Evolutionary conservation across 1,140 invertebrate genomes (phyloP).

Genomic region (Saxidomus purpurata): DNA sequence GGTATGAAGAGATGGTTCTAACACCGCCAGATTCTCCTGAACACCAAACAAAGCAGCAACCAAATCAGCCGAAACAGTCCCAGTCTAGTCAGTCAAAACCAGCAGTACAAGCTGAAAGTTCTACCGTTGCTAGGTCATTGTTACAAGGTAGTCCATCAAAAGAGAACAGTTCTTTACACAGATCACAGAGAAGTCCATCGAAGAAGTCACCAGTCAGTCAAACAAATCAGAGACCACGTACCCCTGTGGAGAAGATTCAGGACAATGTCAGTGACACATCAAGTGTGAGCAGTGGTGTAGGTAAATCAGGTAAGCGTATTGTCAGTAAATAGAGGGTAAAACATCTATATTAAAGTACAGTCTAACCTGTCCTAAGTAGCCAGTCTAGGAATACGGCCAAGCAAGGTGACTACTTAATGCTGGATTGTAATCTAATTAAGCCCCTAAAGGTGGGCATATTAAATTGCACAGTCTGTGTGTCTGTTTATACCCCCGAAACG

Average conservation of each 20-base stretch:
- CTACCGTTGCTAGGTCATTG: background rate
- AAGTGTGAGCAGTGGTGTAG: background rate
- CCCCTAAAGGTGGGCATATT: too few species aligned
- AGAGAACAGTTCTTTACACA: background rate
- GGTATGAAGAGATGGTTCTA: slow-evolving; percentile 50
- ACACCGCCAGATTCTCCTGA: slow-evolving; percentile 50
- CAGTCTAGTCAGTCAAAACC: background rate
- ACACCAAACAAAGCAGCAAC: background rate
- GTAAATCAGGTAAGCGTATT: background rate
- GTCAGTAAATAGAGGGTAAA: too few species aligned
- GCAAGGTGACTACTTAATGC: too few species aligned
- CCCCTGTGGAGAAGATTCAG: background rate
- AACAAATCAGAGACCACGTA: background rate
- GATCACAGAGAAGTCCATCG: background rate
- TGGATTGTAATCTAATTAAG: too few species aligned
- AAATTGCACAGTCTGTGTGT: too few species aligned
- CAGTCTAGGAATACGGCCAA: too few species aligned
- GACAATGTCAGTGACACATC: background rate
- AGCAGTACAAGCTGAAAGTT: background rate
- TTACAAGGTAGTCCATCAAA: background rate
- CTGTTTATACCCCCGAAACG: too few species aligned
- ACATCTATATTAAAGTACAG: too few species aligned
- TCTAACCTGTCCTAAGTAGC: too few species aligned
- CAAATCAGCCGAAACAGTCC: background rate
- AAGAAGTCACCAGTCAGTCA: background rate